A percentile compares a stretch with the other conserved stretches of the same genome.
Conservation (phyloP, 2,797 vertebrate species). For the Phrynocephalus forsythii region DNA sequence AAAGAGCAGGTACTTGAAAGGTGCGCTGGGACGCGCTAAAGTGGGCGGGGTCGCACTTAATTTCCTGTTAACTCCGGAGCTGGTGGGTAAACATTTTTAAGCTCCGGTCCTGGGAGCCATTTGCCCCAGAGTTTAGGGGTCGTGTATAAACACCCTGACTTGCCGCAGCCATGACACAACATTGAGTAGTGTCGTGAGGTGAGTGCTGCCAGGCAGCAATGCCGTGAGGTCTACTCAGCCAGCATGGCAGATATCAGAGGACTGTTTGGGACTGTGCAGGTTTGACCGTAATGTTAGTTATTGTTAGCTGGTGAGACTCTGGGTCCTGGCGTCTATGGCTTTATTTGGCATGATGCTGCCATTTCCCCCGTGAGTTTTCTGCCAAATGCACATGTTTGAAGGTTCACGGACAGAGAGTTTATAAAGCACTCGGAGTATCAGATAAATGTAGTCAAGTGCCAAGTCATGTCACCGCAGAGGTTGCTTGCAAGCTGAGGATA, state of each 20-base stretch:
- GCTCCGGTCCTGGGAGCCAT: too few relatives aligned
- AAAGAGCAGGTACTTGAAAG: too few relatives aligned
- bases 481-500: neutral
- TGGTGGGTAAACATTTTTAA: too few relatives aligned
- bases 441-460: neutral
- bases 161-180: neutral
- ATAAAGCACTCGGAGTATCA: neutral
- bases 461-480: too few relatives aligned
- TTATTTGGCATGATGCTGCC: neutral
- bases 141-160: too few relatives aligned
- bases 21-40: too few relatives aligned
- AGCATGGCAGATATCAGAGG: neutral
- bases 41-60: too few relatives aligned
- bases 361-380: slow-evolving; percentile 8
- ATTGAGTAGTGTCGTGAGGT: neutral
- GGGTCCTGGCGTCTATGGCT: neutral
- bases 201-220: neutral
- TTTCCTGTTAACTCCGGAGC: too few relatives aligned
- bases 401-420: neutral
- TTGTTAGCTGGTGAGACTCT: neutral
- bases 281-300: neutral
- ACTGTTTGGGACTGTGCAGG: neutral
- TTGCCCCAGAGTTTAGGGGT: too few relatives aligned
- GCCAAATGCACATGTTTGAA: neutral
- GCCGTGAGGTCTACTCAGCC: neutral